A percentile compares a stretch with the other conserved stretches of the same genome.
Conservation (phyloP, 2,113 vertebrate genomes). For the Prionailurus viverrinus region DNA sequence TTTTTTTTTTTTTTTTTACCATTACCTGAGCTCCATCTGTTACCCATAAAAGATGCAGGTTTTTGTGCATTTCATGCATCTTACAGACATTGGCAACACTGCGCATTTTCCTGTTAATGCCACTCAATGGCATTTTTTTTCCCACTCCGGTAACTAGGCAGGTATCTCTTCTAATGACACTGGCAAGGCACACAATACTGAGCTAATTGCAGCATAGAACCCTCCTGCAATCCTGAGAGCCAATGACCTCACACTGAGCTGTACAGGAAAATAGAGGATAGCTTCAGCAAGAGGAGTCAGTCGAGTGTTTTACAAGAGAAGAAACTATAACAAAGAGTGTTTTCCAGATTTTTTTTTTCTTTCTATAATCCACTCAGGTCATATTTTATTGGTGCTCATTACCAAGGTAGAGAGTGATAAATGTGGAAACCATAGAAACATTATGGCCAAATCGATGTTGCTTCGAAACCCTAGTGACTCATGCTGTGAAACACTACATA, state of each 20-base stretch:
- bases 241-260: constrained; percentile 2
- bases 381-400: constrained; percentile 86
- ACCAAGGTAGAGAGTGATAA: constrained; percentile 73
- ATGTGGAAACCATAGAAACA: constrained; percentile 76
- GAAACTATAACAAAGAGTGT: constrained; percentile 72
- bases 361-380: constrained; percentile 72
- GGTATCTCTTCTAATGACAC: constrained; percentile 20
- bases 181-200: constrained; percentile 59
- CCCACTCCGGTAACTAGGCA: background rate
- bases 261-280: constrained; percentile 63
- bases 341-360: constrained; percentile 60
- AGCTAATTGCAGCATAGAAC: constrained; percentile 74
- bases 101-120: background rate
- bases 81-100: background rate
- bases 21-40: constrained; percentile 1
- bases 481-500: background rate
- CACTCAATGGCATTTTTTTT: background rate
- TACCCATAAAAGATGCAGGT: background rate
- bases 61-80: constrained; percentile 13
- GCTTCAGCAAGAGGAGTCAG: constrained; percentile 73
- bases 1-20: background rate
- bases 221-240: constrained; percentile 56
- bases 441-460: constrained; percentile 73
- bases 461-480: constrained; percentile 75
- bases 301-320: constrained; percentile 71